Evolutionary conservation across 2,113 vertebrate species (phyloP), one percentile per base, ranked within the genome.

Genomic region (Cyphomyrus plagiostoma): DNA sequence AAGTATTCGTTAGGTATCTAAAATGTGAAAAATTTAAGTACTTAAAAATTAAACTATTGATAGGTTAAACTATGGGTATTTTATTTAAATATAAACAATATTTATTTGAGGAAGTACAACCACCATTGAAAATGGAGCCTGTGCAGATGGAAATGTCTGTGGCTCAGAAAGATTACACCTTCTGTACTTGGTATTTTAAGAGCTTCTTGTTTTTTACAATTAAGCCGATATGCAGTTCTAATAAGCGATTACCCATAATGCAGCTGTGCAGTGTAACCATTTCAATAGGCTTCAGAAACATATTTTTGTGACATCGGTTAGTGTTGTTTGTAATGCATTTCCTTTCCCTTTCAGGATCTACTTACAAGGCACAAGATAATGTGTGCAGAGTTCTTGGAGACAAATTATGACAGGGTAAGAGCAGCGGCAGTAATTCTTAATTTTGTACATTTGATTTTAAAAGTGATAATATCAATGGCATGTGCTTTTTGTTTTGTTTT

Each of bases 331-430:
- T 82, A 70, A 4, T 50, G 46, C 21, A 88, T 49, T 49, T 3
- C 84, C 89, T 30, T 89, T 89, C 46, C 88, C 92, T 93, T 90
- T 91, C 92, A 99, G 98, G 98, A 99, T 94, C 96, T 99, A 83
- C 95, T 99, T 88, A 99, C 98, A 3, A 97, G 98, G 93, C 98
- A 99, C 94, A 99, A 99, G 95, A 96, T 97, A 35, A 96, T 98
- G 96, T 98, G 98, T 93, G 97, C 98, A 39, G 97, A 99, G 92
- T 99, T 99, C 93, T 94, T 99, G 95, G 98, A 99, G 93, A 98
- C 97, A 91, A 98, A 99, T 92, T 99, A 99, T 46, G 98, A 99
- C 94, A 94, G 92, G 89, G 98, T 99, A 95, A 97, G 97, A 94
- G 92, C 49, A 85, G 4, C 56, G 50, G 30, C 3, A 45, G 26